Evolutionary conservation across 2,797 vertebrate species (phyloP).

Genomic region (Nyctibius grandis): DNA sequence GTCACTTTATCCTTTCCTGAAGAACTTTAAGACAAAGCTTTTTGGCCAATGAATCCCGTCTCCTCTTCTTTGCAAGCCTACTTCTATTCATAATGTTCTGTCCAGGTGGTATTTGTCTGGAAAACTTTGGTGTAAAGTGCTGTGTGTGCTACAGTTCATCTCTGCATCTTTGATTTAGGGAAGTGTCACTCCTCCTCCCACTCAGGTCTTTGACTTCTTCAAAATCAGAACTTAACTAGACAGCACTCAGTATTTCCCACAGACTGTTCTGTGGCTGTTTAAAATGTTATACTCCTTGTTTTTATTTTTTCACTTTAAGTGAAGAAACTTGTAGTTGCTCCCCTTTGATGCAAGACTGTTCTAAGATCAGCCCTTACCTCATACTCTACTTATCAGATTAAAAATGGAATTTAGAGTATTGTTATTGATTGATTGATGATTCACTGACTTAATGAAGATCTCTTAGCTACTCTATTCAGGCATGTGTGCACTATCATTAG

Average conservation of each 20-base stretch:
- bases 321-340: not conserved
- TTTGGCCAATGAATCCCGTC: not conserved
- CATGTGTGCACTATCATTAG: not conserved
- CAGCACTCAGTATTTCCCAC: not conserved
- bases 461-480: not conserved
- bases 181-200: not conserved
- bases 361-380: not conserved
- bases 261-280: not conserved
- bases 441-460: not conserved
- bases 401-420: not conserved
- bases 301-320: not conserved
- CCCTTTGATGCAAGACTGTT: not conserved
- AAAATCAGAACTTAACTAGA: not conserved
- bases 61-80: not conserved
- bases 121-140: not conserved
- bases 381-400: not conserved
- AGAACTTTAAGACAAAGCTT: not conserved
- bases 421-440: not conserved
- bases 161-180: not conserved
- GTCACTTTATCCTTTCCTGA: not conserved
- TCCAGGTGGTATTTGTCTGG: not conserved
- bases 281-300: not conserved
- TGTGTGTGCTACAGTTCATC: not conserved
- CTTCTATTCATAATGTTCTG: not conserved
- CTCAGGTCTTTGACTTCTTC: not conserved